Evolutionary conservation across 2,113 vertebrate genomes (phyloP).

Genomic region (Chloropsis cyanopogon): DNA sequence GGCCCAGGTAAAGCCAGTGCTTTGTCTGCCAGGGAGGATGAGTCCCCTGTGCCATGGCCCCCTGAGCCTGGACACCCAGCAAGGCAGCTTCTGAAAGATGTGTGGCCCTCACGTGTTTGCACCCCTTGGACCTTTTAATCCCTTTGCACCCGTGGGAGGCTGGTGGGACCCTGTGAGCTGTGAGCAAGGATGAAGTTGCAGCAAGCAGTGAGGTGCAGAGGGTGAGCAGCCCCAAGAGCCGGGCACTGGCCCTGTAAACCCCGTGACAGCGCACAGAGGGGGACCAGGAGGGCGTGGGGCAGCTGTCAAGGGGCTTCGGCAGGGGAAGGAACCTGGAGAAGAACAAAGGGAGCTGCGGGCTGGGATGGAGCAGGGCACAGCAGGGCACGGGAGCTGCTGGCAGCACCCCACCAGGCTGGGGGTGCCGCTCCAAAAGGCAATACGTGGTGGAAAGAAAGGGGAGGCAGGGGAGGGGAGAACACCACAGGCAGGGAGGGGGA

Average conservation of each 20-base stretch:
- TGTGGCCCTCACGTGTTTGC: accelerated
- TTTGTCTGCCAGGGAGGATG: neutral
- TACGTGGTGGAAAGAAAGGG: neutral
- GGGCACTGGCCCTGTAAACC: neutral
- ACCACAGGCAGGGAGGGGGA: neutral
- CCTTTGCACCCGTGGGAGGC: neutral
- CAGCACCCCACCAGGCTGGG: neutral
- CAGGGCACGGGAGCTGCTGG: neutral
- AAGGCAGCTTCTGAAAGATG: neutral
- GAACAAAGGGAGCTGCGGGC: slow-evolving; percentile 47
- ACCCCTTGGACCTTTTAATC: neutral
- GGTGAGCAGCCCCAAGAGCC: neutral
- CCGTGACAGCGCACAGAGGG: neutral
- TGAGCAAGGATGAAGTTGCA: neutral
- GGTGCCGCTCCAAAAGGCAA: neutral
- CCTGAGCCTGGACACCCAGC: accelerated
- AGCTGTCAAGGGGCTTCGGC: slow-evolving; percentile 29
- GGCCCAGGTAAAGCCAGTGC: neutral
- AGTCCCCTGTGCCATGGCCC: neutral
- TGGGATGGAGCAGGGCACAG: slow-evolving; percentile 2
- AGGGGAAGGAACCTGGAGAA: neutral
- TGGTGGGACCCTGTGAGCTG: neutral
- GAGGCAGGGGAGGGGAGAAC: neutral
- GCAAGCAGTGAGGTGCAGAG: accelerated
- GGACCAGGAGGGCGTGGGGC: neutral